Evolutionary conservation across 2,888 invertebrate species (phyloP), one percentile per base, ranked within the genome.

Genomic region (Miltochrista miniata): DNA sequence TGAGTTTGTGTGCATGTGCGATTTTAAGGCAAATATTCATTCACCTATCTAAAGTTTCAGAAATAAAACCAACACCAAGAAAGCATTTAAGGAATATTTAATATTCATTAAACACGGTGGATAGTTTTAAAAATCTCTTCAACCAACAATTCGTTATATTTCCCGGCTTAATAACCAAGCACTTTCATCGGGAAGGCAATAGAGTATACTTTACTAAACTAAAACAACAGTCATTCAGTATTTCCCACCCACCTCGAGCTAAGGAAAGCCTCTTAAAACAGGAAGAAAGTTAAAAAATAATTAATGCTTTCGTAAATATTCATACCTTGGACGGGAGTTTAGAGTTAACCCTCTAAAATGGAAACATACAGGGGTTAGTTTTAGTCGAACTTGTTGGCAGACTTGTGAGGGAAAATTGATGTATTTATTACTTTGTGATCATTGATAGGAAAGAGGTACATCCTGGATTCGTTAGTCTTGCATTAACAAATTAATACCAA

Each of bases 251-350:
- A 73, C 78, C 76, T 77, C 75, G 70, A 73, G 79, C 81, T 76
- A 83, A 84, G 84, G 77, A 86, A 87, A 87, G 83, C 86, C 86
- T 84, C 87, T 89, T 87, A 87, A 84, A 76, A 73, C 80, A 77
- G 69, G 83, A 82, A 82, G 84, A 87, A 91, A 92, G 90, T 90
- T 92, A 90, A 92, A 91, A 92, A 92, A 92, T 92, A 91, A 92
- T 92, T 91, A 92, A 92, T 91, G 89, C 91, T 89, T 92, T 90
- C 92, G 92, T 92, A 92, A 92, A 92, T 92, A 92, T 92, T 92
- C 92, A 92, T 92, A 92, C 90, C 89, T 89, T 81, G 80, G 82
- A 79, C 64, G 48, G 77, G 81, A 88, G 88, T 89, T 89, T 83
- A 81, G 83, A 88, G 85, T 87, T 88, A 88, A 87, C 87, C 83